Conservation (phyloP, 2,797 vertebrate genomes). For the Chelonia mydas region DNA sequence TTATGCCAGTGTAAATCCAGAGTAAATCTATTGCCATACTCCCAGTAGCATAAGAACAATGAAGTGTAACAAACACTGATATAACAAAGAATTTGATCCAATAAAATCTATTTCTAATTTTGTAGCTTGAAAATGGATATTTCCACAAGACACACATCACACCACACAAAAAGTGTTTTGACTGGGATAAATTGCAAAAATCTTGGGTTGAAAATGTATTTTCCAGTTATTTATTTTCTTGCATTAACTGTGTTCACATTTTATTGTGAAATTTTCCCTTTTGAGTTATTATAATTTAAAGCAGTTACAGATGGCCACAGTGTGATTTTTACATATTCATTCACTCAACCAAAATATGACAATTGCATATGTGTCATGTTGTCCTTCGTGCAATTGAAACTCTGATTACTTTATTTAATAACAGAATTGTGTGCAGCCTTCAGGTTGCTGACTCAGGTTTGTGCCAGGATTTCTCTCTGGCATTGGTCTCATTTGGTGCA, state of each 20-base stretch:
- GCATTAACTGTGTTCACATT: conserved; percentile 15
- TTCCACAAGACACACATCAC: conserved; percentile 3
- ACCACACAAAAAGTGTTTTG: conserved; percentile 29
- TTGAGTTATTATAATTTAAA: conserved; percentile 3
- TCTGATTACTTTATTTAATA: conserved; percentile 11
- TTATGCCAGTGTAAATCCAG: not conserved
- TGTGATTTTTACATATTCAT: not conserved
- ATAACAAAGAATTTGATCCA: not conserved
- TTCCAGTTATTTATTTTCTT: conserved; percentile 63
- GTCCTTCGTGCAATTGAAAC: not conserved
- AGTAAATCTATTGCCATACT: not conserved
- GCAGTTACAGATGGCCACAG: conserved; percentile 30
- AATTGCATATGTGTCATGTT: not conserved
- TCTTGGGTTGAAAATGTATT: conserved; percentile 53
- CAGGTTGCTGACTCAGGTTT: conserved; percentile 31
- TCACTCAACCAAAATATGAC: not conserved
- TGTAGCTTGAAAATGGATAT: conserved; percentile 62
- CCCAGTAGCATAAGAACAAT: not conserved
- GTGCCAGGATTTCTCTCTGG: not conserved
- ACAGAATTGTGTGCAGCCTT: not conserved
- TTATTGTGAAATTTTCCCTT: conserved; percentile 49
- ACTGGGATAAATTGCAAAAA: conserved; percentile 43
- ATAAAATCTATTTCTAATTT: conserved; percentile 50
- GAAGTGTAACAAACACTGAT: not conserved
- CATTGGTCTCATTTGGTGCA: not conserved